These are phyloP conservation scores for Slavum lentiscoides DNA, from an alignment of 2,888 invertebrate genomes.

Conservation along the genomic window DNA sequence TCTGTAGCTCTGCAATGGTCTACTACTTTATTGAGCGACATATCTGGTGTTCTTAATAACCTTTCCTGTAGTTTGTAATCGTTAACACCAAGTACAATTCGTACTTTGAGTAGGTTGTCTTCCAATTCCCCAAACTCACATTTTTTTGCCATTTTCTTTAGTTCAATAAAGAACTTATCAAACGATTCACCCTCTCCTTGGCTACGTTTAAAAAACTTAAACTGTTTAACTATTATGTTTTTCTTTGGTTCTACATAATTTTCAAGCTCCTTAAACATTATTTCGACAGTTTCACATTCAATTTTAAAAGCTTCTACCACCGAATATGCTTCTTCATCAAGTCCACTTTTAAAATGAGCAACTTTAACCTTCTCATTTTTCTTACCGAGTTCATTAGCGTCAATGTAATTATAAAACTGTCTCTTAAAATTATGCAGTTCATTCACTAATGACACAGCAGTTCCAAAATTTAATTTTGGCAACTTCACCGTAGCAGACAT, in stretches of 20 bases:
- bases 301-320: constrained; percentile 6
- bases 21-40: constrained; percentile 55
- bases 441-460: not conserved
- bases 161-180: constrained; percentile 57
- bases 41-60: constrained; percentile 55
- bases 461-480: constrained; percentile 6
- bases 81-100: constrained; percentile 56
- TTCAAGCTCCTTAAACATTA: not conserved
- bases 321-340: constrained; percentile 2
- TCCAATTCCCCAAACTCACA: constrained; percentile 55
- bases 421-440: not conserved
- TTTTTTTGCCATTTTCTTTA: constrained; percentile 56
- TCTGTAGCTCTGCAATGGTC: constrained; percentile 56
- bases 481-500: not conserved
- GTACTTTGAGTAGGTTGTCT: constrained; percentile 56
- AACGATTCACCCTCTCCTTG: constrained; percentile 57
- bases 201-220: constrained; percentile 56
- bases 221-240: constrained; percentile 56
- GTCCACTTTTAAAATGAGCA: not conserved
- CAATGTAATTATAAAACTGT: constrained; percentile 10
- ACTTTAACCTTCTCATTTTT: not conserved
- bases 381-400: constrained; percentile 5
- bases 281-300: not conserved
- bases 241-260: constrained; percentile 53
- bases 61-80: constrained; percentile 56